These are phyloP conservation scores for Drosophila varians DNA, from an alignment of 1,140 invertebrate species.

Conservation along the genomic window DNA sequence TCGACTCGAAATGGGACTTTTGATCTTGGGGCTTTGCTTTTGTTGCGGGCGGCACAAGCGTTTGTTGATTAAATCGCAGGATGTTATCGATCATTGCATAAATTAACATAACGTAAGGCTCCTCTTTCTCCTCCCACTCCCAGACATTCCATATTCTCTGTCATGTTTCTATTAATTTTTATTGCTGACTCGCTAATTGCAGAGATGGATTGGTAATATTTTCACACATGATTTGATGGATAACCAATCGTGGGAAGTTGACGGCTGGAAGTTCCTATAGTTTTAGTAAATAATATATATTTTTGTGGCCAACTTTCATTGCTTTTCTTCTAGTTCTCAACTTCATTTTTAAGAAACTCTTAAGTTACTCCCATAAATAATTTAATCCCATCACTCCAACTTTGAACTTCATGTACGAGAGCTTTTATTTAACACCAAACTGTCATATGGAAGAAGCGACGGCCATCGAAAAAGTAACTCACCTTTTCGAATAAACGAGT, in stretches of 20 bases:
- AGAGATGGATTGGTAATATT: background rate
- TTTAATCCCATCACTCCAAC: background rate
- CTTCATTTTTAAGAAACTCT: background rate
- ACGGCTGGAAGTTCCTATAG: too few relatives aligned
- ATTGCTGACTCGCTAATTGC: conserved; percentile 37
- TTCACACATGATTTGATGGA: background rate
- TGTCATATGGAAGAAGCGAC: conserved; percentile 41
- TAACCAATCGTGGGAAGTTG: conserved; percentile 4
- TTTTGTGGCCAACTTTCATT: too few relatives aligned
- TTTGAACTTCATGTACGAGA: conserved; percentile 1
- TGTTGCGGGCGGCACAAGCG: conserved; percentile 43
- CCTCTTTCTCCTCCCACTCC: too few relatives aligned
- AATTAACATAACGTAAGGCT: conserved; percentile 63
- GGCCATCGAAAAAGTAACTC: background rate
- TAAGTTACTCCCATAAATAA: conserved; percentile 22
- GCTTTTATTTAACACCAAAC: conserved; percentile 39
- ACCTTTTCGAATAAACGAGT: conserved; percentile 6
- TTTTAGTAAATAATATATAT: too few relatives aligned
- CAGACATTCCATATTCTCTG: conserved; percentile 3
- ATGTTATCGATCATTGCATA: conserved; percentile 82
- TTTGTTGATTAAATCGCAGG: conserved; percentile 77
- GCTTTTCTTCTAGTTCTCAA: background rate
- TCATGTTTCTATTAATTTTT: conserved; percentile 49
- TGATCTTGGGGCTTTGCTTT: conserved; percentile 62
- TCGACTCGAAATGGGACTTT: conserved; percentile 35